Conservation (phyloP, 2,113 vertebrate genomes). For the Pituophis catenifer region DNA sequence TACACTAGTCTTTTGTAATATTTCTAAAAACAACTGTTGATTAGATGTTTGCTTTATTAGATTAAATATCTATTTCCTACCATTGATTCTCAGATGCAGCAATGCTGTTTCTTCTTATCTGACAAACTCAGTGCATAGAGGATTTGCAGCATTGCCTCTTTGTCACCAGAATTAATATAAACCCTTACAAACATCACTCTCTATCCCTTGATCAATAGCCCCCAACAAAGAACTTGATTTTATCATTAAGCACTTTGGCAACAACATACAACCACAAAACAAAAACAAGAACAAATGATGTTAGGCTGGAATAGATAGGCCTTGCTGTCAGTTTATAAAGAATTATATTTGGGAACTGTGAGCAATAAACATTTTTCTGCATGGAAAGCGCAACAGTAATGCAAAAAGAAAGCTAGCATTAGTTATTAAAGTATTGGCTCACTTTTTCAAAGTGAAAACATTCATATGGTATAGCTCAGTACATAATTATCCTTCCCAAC, state of each 20-base stretch:
- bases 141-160: constrained; percentile 72
- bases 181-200: constrained; percentile 63
- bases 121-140: constrained; percentile 63
- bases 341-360: constrained; percentile 35
- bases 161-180: constrained; percentile 70
- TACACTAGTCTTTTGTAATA: neutral
- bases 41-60: constrained; percentile 24
- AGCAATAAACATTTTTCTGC: constrained; percentile 1
- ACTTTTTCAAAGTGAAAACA: constrained; percentile 26
- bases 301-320: constrained; percentile 30
- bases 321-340: constrained; percentile 38
- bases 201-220: constrained; percentile 71
- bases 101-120: constrained; percentile 50
- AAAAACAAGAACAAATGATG: constrained; percentile 49
- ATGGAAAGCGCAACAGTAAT: constrained; percentile 32
- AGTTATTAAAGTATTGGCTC: constrained; percentile 29
- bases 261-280: constrained; percentile 64
- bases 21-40: neutral
- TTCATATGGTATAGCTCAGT: constrained; percentile 18
- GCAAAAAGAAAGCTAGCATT: constrained; percentile 15
- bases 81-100: constrained; percentile 35
- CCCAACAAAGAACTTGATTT: constrained; percentile 61
- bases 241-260: constrained; percentile 71
- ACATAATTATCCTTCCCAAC: constrained; percentile 9
- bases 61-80: constrained; percentile 31